Evolutionary conservation across 2,888 invertebrate genomes (phyloP).

Genomic region (Hanleya hanleyi): DNA sequence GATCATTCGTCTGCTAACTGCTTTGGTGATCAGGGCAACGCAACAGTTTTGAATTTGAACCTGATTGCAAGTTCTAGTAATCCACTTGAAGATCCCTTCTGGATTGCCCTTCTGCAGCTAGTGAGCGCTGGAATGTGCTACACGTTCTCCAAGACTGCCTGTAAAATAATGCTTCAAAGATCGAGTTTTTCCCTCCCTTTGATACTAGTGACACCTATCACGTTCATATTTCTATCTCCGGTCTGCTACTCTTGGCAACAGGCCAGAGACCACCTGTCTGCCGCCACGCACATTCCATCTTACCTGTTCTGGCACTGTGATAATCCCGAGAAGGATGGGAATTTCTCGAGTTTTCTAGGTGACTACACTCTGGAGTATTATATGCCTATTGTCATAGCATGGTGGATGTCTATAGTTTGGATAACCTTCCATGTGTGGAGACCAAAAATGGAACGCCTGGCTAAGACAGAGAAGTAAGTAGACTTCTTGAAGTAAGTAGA

Average conservation of each 20-base stretch:
- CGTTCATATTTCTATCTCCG: constrained; percentile 89
- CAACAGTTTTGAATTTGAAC: no score
- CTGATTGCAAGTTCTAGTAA: no score
- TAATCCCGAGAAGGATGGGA: constrained; percentile 79
- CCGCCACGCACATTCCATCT: constrained; percentile 84
- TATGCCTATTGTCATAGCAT: constrained; percentile 52
- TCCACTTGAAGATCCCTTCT: constrained; percentile 50
- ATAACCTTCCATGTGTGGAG: constrained; percentile 62
- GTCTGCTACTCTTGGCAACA: constrained; percentile 82
- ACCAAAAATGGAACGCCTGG: constrained; percentile 58
- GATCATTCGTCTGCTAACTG: no score
- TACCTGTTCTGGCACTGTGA: constrained; percentile 95
- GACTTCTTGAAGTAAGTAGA: no score
- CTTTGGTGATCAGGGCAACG: no score
- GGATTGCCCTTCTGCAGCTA: constrained; percentile 79
- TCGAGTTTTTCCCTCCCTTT: constrained; percentile 98
- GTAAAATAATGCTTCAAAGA: constrained; percentile 97
- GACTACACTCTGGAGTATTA: constrained; percentile 50
- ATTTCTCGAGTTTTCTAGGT: constrained; percentile 39
- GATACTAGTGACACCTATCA: constrained; percentile 91
- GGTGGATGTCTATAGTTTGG: constrained; percentile 67
- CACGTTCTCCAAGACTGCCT: constrained; percentile 95
- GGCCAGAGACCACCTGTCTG: constrained; percentile 59
- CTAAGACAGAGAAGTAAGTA: constrained; percentile 62
- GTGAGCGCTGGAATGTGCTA: constrained; percentile 90